phyloP scores from a whole-genome alignment of 2,113 vertebrate genomes.

The Vidua macroura region DNA sequence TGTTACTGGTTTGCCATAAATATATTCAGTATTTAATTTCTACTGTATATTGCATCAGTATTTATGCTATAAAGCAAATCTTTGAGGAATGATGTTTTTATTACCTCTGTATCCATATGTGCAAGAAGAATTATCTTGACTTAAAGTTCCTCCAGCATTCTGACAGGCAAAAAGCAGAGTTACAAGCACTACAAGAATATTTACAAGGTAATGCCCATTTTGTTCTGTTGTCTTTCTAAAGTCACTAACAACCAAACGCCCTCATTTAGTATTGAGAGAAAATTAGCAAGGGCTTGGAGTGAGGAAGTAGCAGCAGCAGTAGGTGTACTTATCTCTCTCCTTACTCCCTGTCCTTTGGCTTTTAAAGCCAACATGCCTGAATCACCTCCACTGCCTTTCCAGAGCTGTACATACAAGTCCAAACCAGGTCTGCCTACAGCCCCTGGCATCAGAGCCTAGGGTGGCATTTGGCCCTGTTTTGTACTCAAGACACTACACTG shows the following conservation, averaged over 20 bases:
- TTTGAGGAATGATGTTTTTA: not conserved
- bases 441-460: not conserved
- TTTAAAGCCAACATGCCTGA: not conserved
- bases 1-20: not conserved
- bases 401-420: fast-evolving
- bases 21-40: not conserved
- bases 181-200: not conserved
- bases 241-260: not conserved
- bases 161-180: not conserved
- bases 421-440: not conserved
- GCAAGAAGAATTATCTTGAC: not conserved
- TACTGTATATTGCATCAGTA: not conserved
- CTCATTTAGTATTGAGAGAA: not conserved
- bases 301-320: not conserved
- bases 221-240: not conserved
- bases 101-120: not conserved
- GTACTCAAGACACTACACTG: not conserved
- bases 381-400: not conserved
- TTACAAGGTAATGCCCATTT: not conserved
- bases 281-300: not conserved
- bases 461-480: not conserved
- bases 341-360: not conserved
- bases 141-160: not conserved
- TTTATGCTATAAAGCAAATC: not conserved
- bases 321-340: not conserved